A percentile compares a stretch with the other conserved stretches of the same genome.
These are phyloP conservation scores for Lagria hirta DNA, from an alignment of 2,888 invertebrate species.

Conservation along the genomic window DNA sequence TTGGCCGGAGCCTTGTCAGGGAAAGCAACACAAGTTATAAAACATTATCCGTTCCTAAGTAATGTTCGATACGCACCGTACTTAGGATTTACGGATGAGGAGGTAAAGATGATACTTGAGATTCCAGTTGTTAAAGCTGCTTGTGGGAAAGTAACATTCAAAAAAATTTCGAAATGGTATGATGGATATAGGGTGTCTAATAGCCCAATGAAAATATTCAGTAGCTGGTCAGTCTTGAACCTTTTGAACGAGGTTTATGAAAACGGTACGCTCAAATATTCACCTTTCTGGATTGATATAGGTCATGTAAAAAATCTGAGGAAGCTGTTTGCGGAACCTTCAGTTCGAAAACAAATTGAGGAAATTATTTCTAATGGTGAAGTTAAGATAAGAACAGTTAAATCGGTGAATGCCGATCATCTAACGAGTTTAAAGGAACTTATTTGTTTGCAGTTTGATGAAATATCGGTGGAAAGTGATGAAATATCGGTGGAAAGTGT, in stretches of 20 bases:
- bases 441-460: slow-evolving; percentile 16
- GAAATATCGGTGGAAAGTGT: slow-evolving; percentile 14
- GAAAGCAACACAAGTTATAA: slow-evolving; percentile 24
- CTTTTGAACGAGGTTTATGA: slow-evolving; percentile 3
- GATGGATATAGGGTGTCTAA: slow-evolving; percentile 21
- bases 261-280: slow-evolving; percentile 11
- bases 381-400: slow-evolving; percentile 13
- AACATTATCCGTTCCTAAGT: slow-evolving; percentile 26
- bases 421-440: slow-evolving; percentile 13
- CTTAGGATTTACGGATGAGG: slow-evolving; percentile 28
- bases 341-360: slow-evolving; percentile 14
- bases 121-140: slow-evolving; percentile 23
- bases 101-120: slow-evolving; percentile 25
- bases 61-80: slow-evolving; percentile 22
- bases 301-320: slow-evolving; percentile 14
- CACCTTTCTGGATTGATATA: slow-evolving; percentile 15
- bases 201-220: slow-evolving; percentile 16
- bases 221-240: slow-evolving; percentile 17
- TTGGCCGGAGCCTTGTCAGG: slow-evolving; percentile 22
- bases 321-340: slow-evolving; percentile 15
- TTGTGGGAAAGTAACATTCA: slow-evolving; percentile 22
- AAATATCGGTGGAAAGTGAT: slow-evolving; percentile 16
- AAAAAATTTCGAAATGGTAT: slow-evolving; percentile 25
- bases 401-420: slow-evolving; percentile 12
- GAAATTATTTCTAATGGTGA: slow-evolving; percentile 14